phyloP scores from a whole-genome alignment of 2,113 vertebrate genomes.

The Dromiciops gliroides region DNA sequence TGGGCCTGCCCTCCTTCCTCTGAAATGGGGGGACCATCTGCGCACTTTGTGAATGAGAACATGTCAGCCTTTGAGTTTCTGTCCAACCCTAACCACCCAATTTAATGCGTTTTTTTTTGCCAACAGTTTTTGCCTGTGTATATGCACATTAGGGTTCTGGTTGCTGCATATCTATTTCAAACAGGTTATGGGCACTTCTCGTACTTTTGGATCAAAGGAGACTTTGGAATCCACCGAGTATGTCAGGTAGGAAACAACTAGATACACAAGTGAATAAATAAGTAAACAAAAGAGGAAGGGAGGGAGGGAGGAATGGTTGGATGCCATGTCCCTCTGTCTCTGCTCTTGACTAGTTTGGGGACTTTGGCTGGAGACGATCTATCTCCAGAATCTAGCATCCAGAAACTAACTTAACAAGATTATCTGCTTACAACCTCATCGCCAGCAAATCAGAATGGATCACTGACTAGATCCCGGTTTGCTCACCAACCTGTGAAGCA shows the following conservation, averaged over 20 bases:
- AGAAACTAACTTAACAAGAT: too few species aligned
- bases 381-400: accelerated
- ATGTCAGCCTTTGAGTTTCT: neutral
- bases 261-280: neutral
- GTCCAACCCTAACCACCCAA: neutral
- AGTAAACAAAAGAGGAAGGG: neutral
- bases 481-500: too few species aligned
- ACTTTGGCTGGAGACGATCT: neutral
- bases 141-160: conserved; percentile 97
- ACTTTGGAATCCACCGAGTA: conserved; percentile 96
- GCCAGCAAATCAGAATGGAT: too few species aligned
- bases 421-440: too few species aligned
- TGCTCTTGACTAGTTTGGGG: neutral
- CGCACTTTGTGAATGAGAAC: conserved; percentile 8
- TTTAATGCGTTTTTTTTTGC: conserved; percentile 62
- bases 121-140: conserved; percentile 97
- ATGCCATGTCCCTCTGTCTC: neutral
- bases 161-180: conserved; percentile 98
- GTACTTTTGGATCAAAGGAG: conserved; percentile 98
- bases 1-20: neutral
- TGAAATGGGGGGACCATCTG: neutral
- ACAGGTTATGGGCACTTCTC: conserved; percentile 99
- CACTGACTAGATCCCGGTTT: too few species aligned
- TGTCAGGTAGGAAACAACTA: conserved; percentile 89
- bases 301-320: neutral